A percentile compares a stretch with the other conserved stretches of the same genome.
Evolutionary conservation across 2,113 vertebrate genomes (phyloP).

Genomic region (Semicossyphus pulcher): DNA sequence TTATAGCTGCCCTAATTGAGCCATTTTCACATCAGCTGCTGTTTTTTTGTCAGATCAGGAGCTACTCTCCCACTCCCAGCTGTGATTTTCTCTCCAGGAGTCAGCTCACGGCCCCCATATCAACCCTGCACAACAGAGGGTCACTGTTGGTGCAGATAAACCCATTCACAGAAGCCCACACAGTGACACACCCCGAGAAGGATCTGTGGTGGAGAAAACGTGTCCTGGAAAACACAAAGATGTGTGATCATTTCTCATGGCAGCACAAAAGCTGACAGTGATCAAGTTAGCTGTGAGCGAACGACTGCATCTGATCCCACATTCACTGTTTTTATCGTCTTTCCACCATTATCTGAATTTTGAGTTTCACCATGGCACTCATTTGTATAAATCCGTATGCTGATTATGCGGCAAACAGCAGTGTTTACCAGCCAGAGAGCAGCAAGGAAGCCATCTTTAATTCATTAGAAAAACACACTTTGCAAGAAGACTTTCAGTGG

Average conservation of each 20-base stretch:
- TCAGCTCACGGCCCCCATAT: conserved; percentile 52
- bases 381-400: conserved; percentile 82
- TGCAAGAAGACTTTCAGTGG: conserved; percentile 72
- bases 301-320: conserved; percentile 46
- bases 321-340: conserved; percentile 53
- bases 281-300: conserved; percentile 33
- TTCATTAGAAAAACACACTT: conserved; percentile 85
- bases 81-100: conserved; percentile 60
- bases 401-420: conserved; percentile 79
- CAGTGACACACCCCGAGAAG: conserved; percentile 22
- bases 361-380: conserved; percentile 75
- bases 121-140: conserved; percentile 61
- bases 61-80: conserved; percentile 55
- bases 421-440: conserved; percentile 80
- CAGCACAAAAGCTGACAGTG: conserved; percentile 40
- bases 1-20: conserved; percentile 81
- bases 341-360: conserved; percentile 76
- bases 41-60: conserved; percentile 75
- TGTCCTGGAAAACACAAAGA: conserved; percentile 42
- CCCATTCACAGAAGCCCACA: conserved; percentile 33
- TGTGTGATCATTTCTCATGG: conserved; percentile 18
- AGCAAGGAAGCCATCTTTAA: conserved; percentile 83
- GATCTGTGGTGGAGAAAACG: conserved; percentile 29
- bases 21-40: conserved; percentile 80
- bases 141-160: conserved; percentile 58